Base-by-base conservation (phyloP, 2,797 vertebrate species). In the Tadarida brasiliensis region DNA sequence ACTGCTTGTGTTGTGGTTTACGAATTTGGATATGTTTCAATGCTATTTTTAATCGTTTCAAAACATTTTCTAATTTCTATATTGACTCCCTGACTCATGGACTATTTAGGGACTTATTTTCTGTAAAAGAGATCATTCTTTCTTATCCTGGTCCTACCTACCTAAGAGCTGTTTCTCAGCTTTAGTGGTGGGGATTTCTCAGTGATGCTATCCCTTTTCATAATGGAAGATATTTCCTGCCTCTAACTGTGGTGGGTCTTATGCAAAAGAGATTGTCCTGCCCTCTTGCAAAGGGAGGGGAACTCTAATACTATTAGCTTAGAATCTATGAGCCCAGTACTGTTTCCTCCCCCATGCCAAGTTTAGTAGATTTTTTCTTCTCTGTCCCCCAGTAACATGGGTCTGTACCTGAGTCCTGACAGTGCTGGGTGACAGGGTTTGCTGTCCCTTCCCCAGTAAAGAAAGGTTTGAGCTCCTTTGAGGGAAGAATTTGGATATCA, bases 371-470 rank as follows among this genome's bases (percentile, higher is more conserved):
- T 67, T 61, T 63, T 70, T 3, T 3, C 15, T 3, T 8, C 30
- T n/a, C 59, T 77, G 26, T 83, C 15, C 0, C 4, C 1, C 4
- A 28, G 11, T 10, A 83, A 24, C 61, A 63, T 26, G 10, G 1
- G 6, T 33, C 3, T 67, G 61, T 61, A 17, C 3, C 33, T 76
- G 56, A 76, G 9, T 3, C 6, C 10, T 70, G 7, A 28, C 2
- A 78, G 5, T 35, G 14, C 49, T 4, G 33, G 19, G 1, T 61
- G 14, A 56, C 17, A 49, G 65, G 49, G 2, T 63, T 47, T 61
- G 2, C 9, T 63, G 54, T 3, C 5, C 9, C 24, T 24, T 33
- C 15, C 17, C 7, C 0, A 28, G 5, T 44, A 14, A 1, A 76
- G 7, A 28, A 68, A 33, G n/a, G 20, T 2, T 80, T 71, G 28